Conservation (phyloP, 2,888 invertebrate genomes). For the Limenitis camilla region DNA sequence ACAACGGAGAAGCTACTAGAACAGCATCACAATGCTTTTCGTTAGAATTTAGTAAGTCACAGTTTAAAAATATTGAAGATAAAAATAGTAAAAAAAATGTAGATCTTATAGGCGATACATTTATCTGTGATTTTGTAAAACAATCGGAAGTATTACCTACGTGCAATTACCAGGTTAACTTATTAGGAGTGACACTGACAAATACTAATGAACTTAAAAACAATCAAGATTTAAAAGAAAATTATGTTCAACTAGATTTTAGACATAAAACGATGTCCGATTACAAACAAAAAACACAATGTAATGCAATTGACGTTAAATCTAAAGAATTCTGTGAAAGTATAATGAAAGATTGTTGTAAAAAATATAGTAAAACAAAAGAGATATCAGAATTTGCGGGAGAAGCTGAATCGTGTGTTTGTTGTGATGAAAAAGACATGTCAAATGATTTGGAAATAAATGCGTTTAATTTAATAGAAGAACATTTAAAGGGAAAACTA, state of each 20-base stretch:
- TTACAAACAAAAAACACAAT: background rate
- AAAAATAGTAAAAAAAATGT: slow-evolving; percentile 13
- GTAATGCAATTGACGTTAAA: background rate
- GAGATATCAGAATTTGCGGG: slow-evolving; percentile 45
- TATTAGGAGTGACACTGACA: slow-evolving; percentile 57
- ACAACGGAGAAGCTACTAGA: slow-evolving; percentile 8
- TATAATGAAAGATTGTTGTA: slow-evolving; percentile 35
- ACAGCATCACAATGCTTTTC: slow-evolving; percentile 11
- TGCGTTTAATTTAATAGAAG: no score
- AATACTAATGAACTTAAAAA: slow-evolving; percentile 26
- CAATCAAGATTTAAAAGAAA: slow-evolving; percentile 7
- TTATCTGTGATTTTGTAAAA: slow-evolving; percentile 24
- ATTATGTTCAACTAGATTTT: background rate
- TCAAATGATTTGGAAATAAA: no score
- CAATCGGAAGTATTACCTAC: slow-evolving; percentile 26
- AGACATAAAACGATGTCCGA: background rate
- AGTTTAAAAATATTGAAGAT: background rate
- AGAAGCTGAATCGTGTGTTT: no score
- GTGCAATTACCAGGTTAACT: slow-evolving; percentile 45
- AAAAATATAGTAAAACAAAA: slow-evolving; percentile 14
- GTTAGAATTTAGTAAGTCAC: background rate
- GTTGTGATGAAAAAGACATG: no score
- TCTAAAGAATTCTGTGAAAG: background rate
- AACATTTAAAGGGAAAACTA: no score
- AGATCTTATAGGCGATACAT: slow-evolving; percentile 13